Conservation (phyloP, 2,888 invertebrate species). For the Nomada hirtipes region DNA sequence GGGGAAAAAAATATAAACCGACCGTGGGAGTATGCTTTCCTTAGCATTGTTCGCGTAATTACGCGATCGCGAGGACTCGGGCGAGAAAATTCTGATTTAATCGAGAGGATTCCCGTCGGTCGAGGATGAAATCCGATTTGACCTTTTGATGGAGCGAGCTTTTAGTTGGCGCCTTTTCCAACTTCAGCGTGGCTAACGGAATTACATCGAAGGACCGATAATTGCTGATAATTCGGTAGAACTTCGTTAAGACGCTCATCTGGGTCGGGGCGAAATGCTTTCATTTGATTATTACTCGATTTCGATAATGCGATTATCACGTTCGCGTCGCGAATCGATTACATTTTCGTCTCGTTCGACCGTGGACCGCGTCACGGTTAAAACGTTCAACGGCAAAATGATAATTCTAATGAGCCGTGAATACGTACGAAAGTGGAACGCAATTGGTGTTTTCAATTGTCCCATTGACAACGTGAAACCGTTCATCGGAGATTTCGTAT, state of each 20-base stretch:
- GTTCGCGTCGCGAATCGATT: conserved; percentile 66
- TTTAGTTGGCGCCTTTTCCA: conserved; percentile 81
- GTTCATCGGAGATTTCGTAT: background rate
- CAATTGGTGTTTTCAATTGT: background rate
- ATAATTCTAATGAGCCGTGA: conserved; percentile 5
- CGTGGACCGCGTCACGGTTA: conserved; percentile 21
- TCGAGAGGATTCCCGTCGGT: conserved; percentile 49
- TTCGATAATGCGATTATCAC: conserved; percentile 80
- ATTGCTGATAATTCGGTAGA: conserved; percentile 84
- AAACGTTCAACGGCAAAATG: conserved; percentile 4
- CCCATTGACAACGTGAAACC: background rate
- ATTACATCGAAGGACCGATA: conserved; percentile 83
- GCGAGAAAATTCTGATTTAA: conserved; percentile 43
- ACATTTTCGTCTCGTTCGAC: conserved; percentile 56
- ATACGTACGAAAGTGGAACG: background rate
- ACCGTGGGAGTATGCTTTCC: background rate
- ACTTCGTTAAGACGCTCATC: conserved; percentile 84
- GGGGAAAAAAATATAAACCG: background rate
- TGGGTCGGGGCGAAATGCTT: conserved; percentile 80
- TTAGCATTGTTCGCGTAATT: conserved; percentile 10
- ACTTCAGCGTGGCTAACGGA: conserved; percentile 80
- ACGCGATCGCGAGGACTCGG: background rate
- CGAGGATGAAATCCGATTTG: conserved; percentile 67
- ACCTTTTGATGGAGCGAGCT: conserved; percentile 78
- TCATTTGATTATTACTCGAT: conserved; percentile 84